Base-by-base conservation (phyloP, 2,888 invertebrate species). In the Rambutsinella grinnellia region DNA sequence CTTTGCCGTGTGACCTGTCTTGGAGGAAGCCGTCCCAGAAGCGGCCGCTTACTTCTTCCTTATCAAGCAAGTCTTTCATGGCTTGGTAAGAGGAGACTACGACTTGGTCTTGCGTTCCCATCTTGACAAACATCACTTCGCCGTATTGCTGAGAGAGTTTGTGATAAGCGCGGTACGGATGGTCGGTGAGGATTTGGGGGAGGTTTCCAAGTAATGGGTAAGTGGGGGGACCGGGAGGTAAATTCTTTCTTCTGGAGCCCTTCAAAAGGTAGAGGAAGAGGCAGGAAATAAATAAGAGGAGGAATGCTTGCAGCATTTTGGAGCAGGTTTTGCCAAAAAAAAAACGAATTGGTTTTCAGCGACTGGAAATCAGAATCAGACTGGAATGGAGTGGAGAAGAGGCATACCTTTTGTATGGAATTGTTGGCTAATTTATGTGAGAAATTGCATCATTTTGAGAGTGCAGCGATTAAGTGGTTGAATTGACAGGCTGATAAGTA, bases 1-100 rank as follows among this genome's bases (percentile, higher is more conserved):
- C 80, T 61, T 82, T 81, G 26, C 82, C 82, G 58, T 79, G 77
- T 0, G 82, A 81, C 27, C 82, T 44, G 67, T 82, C 82, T 19
- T 69, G 76, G 1, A 82, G 63, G 56, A 81, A 78, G 8, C 82
- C 82, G 5, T 71, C 78, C 82, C 79, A 82, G n/a, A 81, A 36
- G n/a, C 82, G 56, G 0, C 81, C 81, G 54, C 78, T 78, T 0
- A 79, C 15, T 44, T 79, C 81, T 24, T 79, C 81, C n/a, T 81
- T 79, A 1, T 66, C 72, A 36, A 79, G 56, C 3, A 79, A 54
- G 8, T 56, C 75, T 56, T 76, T 76, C 67, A 79, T 60, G 1
- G 67, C 79, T 10, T 79, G 71, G 54, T 79, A 56, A 3, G 79
- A 79, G 0, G 79, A 79, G 5, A 81, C n/a, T 2, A 81, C 78